Base-by-base conservation (phyloP, 2,113 vertebrate species). In the Pogonocichla stellata region DNA sequence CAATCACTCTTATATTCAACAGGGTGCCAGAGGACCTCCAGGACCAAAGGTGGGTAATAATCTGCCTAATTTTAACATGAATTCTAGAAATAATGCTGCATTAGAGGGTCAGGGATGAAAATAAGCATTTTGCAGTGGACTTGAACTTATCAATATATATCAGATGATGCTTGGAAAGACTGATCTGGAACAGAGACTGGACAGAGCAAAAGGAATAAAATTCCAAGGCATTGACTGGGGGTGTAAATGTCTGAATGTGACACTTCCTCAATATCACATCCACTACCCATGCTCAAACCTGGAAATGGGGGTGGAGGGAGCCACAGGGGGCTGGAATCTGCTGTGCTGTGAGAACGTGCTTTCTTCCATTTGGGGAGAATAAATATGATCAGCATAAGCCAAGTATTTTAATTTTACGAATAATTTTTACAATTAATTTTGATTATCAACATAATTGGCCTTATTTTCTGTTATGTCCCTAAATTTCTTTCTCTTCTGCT, bases 1-100 rank as follows among this genome's bases (percentile, higher is more conserved):
- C 4, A 12, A 57, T 64, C 40, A 8, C 17, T 95, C 69, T 66
- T 65, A 29, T 17, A 53, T 94, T 43, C 90, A 69, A 92, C 95
- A 99, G 99, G 99, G 99, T 88, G 84, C 85, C 45, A 97, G 95
- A 58, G 99, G 99, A 95, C 95, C 96, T 54, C 97, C 98, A 75
- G 99, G 99, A 66, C 98, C 97, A 92, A 98, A 98, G 97, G 99
- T 99, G 95, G 77, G 97, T 80, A n/a, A 40, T n/a, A 61, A 80
- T 7, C 38, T 70, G 6, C 29, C 38, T 36, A 10, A 42, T 61
- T 88, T 72, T 72, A 69, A 33, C 4, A 24, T 8, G 19, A 74
- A 24, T 67, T 75, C 38, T 64, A 73, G 48, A 40, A 56, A 69
- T 71, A 26, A 24, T 33, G 47, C 71, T 54, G 4, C 1, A 0